phyloP scores from a whole-genome alignment of 2,113 vertebrate genomes.

The Donacobius atricapilla region DNA sequence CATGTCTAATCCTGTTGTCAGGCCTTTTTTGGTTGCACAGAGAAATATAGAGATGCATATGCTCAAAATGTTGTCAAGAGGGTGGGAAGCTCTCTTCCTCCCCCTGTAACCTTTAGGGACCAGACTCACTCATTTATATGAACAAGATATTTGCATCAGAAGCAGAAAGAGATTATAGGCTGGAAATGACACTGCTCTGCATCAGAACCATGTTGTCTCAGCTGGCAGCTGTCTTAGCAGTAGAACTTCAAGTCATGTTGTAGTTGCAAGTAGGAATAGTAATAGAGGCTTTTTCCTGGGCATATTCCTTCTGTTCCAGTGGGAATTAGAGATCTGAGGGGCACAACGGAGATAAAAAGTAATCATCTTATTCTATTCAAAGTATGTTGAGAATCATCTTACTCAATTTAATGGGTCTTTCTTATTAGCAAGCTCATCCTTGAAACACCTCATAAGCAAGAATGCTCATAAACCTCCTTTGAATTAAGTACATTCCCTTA shows the following conservation, averaged over 20 bases:
- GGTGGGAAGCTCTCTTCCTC: neutral
- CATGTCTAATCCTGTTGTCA: neutral
- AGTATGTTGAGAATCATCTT: neutral
- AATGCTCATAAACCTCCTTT: neutral
- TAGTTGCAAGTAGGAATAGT: neutral
- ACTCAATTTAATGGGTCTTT: neutral
- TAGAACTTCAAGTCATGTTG: neutral
- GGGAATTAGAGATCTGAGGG: neutral
- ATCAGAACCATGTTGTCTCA: rapidly evolving
- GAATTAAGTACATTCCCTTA: neutral
- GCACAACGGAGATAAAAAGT: neutral
- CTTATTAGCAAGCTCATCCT: neutral
- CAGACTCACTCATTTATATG: neutral
- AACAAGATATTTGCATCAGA: neutral
- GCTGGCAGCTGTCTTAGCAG: neutral
- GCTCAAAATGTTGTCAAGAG: neutral
- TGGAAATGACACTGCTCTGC: neutral
- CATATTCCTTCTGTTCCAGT: neutral
- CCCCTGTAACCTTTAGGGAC: neutral
- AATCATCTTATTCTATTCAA: neutral
- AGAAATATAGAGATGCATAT: neutral
- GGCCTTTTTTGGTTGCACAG: neutral
- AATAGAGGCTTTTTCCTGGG: neutral
- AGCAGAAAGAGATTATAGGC: neutral
- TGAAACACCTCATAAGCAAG: neutral